A percentile compares a stretch with the other conserved stretches of the same genome.
These are phyloP conservation scores for Leucoma salicis DNA, from an alignment of 2,888 invertebrate genomes.

Conservation along the genomic window DNA sequence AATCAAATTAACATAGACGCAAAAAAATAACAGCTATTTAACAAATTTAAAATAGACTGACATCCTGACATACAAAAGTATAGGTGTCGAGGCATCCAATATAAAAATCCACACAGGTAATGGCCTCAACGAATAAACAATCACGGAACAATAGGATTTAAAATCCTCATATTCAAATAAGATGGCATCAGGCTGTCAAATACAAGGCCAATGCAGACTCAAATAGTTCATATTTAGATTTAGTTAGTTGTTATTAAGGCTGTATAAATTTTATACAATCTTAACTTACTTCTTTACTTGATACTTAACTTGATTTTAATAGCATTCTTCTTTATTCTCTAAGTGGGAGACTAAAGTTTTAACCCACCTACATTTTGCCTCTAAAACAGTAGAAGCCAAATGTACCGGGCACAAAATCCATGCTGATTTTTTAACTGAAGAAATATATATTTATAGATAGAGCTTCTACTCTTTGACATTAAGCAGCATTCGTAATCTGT, in stretches of 20 bases:
- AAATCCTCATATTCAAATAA: conserved; percentile 56
- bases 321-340: too few species aligned
- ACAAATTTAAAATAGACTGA: neutral
- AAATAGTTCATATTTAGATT: neutral
- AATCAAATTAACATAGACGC: conserved; percentile 14
- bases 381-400: too few species aligned
- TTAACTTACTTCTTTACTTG: too few species aligned
- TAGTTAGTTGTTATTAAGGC: neutral
- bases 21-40: conserved; percentile 21
- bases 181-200: conserved; percentile 54
- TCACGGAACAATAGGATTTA: conserved; percentile 50
- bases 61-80: conserved; percentile 15
- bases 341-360: too few species aligned
- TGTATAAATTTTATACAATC: neutral
- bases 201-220: conserved; percentile 38
- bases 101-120: conserved; percentile 20
- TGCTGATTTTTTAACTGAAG: too few species aligned
- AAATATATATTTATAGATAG: too few species aligned
- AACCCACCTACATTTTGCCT: too few species aligned
- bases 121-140: conserved; percentile 33
- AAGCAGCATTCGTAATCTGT: too few species aligned
- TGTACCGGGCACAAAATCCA: too few species aligned
- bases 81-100: conserved; percentile 26
- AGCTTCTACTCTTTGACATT: too few species aligned
- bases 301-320: too few species aligned